Percentiles rank a stretch among this genome's conserved stretches.
These are phyloP conservation scores for Drosophila nr. perissopoda DNA, from an alignment of 2,888 invertebrate genomes.

Conservation along the genomic window DNA sequence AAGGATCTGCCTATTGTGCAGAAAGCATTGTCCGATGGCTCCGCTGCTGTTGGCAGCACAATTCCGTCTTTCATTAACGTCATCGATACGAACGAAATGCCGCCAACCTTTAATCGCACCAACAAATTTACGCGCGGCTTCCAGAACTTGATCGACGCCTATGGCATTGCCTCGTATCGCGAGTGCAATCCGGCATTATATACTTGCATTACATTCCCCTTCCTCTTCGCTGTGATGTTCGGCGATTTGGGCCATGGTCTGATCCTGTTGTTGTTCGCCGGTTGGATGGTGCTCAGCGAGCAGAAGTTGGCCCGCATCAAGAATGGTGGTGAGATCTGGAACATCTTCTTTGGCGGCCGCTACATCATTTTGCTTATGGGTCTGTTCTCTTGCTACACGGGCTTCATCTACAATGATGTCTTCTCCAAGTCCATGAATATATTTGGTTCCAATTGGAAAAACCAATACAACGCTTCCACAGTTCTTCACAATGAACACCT, in stretches of 20 bases:
- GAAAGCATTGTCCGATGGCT: slow-evolving; percentile 93
- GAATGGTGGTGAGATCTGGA: slow-evolving; percentile 95
- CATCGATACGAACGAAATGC: slow-evolving; percentile 92
- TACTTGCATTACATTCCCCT: slow-evolving; percentile 96
- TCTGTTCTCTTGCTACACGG: slow-evolving; percentile 98
- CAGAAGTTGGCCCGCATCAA: slow-evolving; percentile 90
- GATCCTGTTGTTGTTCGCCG: slow-evolving; percentile 92
- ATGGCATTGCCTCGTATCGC: slow-evolving; percentile 96
- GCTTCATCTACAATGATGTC: slow-evolving; percentile 98
- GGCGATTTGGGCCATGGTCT: slow-evolving; percentile 96
- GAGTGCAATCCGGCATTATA: slow-evolving; percentile 96
- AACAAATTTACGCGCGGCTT: slow-evolving; percentile 97
- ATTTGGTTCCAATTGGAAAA: slow-evolving; percentile 95
- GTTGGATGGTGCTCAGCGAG: slow-evolving; percentile 93
- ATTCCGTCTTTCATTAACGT: slow-evolving; percentile 97
- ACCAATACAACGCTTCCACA: slow-evolving; percentile 87
- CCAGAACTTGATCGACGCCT: slow-evolving; percentile 96
- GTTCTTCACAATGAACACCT: slow-evolving; percentile 85
- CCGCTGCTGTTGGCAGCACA: slow-evolving; percentile 94
- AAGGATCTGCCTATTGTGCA: slow-evolving; percentile 91
- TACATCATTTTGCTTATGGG: slow-evolving; percentile 99
- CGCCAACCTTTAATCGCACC: slow-evolving; percentile 96
- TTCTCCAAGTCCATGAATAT: slow-evolving; percentile 98
- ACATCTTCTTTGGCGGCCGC: slow-evolving; percentile 98
- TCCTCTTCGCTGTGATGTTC: slow-evolving; percentile 98